These are phyloP conservation scores for Oxycera nigricornis DNA, from an alignment of 2,888 invertebrate species.

Conservation along the genomic window DNA sequence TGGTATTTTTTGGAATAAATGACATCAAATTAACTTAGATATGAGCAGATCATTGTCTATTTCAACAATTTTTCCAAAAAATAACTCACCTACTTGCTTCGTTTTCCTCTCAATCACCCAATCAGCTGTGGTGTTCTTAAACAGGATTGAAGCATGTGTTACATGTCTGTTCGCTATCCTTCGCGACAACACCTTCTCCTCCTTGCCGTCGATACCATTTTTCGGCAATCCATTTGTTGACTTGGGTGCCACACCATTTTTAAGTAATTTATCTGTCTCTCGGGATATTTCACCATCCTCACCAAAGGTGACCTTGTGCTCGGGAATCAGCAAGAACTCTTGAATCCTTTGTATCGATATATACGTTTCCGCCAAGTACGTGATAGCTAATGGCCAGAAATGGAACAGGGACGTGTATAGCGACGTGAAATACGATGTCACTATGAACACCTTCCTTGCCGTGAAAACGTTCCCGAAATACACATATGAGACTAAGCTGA, in stretches of 20 bases:
- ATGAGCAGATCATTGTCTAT: too few relatives aligned
- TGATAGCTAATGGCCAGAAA: conserved; percentile 66
- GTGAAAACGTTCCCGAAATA: conserved; percentile 68
- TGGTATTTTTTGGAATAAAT: too few relatives aligned
- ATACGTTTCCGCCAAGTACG: conserved; percentile 66
- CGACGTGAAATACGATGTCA: conserved; percentile 68
- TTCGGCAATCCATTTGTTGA: conserved; percentile 23
- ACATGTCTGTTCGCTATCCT: conserved; percentile 24
- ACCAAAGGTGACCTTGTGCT: conserved; percentile 52
- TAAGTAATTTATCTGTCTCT: conserved; percentile 31
- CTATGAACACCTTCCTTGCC: conserved; percentile 75
- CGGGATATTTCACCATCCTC: background rate
- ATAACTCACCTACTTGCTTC: conserved; percentile 22
- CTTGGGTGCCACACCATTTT: conserved; percentile 2
- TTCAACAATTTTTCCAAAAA: too few relatives aligned
- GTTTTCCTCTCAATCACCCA: conserved; percentile 15
- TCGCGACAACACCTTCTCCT: background rate
- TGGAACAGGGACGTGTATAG: conserved; percentile 67
- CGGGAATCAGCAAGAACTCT: conserved; percentile 65
- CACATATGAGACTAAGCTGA: conserved; percentile 71
- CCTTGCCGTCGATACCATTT: conserved; percentile 30
- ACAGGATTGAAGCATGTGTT: conserved; percentile 17
- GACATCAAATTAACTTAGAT: too few relatives aligned
- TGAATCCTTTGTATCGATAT: conserved; percentile 68
- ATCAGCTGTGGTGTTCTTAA: conserved; percentile 27